Base-by-base conservation (phyloP, 2,797 vertebrate species). In the Dermochelys coriacea region DNA sequence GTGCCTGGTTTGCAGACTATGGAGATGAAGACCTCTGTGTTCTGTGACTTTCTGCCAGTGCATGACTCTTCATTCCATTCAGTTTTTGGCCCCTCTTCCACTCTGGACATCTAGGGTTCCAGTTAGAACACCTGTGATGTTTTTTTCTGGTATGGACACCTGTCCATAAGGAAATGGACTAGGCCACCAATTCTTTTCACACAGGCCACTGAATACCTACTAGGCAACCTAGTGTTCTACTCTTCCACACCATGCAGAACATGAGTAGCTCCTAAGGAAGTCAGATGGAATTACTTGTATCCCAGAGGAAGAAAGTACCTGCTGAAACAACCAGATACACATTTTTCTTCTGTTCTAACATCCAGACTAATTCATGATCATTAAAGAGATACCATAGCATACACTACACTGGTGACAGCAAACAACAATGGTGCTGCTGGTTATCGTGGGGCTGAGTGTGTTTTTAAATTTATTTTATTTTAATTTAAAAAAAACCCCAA, bases 201-300 rank as follows among this genome's bases (percentile, higher is more conserved):
- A 31, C 34, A 91, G 87, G n/a, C 21, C 74, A 94, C 27, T 14
- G 1, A 78, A 8, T n/a, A 49, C 37, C 37, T 91, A 84, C 34
- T 49, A 88, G 47, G 29, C 1, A 59, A 85, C 0, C 0, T 64
- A n/a, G 61, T 34, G 34, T n/a, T 34, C 34, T 19, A 5, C 34
- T 92, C 93, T 84, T 86, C 25, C n/a, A 52, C 14, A 51, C 37
- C 34, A 34, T 51, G 71, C 2, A 81, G 37, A 51, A 61, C 23
- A 86, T 34, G 61, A 83, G 12, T 54, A 64, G 54, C 47, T 52
- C 25, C 37, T 14, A 3, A 77, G 45, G 16, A 85, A 68, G 23
- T 51, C 14, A 78, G 16, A 1, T 41, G 37, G 11, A 19, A 1
- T 49, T 41, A 41, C 0, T 25, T 2, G 14, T n/a, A 61, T 84